These are phyloP conservation scores for Andrena bicolor DNA, from an alignment of 2,888 invertebrate genomes.

Conservation along the genomic window DNA sequence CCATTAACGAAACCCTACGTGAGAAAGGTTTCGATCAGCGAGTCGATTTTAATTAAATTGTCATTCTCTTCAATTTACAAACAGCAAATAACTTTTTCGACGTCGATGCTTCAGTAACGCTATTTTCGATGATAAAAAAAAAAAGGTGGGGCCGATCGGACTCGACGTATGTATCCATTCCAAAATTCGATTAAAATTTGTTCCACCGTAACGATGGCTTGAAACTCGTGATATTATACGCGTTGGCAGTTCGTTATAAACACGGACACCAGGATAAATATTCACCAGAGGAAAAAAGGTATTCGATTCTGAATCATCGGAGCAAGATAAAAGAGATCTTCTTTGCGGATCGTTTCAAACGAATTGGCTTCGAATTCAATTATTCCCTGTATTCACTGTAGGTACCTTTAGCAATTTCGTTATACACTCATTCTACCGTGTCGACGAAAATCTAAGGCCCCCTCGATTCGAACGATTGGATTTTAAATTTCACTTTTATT, in stretches of 20 bases:
- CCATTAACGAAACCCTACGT: slow-evolving; percentile 64
- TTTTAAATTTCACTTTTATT: slow-evolving; percentile 30
- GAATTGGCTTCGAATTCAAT: slow-evolving; percentile 57
- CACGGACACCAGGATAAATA: not conserved
- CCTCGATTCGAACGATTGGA: slow-evolving; percentile 12
- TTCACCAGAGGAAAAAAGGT: not conserved
- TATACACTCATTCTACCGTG: not conserved
- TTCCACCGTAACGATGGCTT: not conserved
- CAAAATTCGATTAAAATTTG: not conserved
- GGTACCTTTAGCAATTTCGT: slow-evolving; percentile 37
- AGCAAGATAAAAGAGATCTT: slow-evolving; percentile 9
- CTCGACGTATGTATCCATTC: not conserved
- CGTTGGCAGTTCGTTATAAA: not conserved
- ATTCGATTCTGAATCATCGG: not conserved
- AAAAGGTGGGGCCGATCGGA: not conserved
- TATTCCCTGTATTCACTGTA: slow-evolving; percentile 43
- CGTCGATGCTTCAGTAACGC: not conserved
- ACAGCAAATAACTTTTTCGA: slow-evolving; percentile 15
- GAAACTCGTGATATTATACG: not conserved
- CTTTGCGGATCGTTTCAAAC: slow-evolving; percentile 21
- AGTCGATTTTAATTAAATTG: slow-evolving; percentile 56
- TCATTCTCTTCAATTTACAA: slow-evolving; percentile 56
- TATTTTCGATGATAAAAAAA: not conserved
- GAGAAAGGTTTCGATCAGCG: slow-evolving; percentile 57
- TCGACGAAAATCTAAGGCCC: slow-evolving; percentile 21